Percentiles rank a stretch among this genome's conserved stretches.
Conservation (phyloP, 1,140 invertebrate species). For the Drosophila nikananu region DNA sequence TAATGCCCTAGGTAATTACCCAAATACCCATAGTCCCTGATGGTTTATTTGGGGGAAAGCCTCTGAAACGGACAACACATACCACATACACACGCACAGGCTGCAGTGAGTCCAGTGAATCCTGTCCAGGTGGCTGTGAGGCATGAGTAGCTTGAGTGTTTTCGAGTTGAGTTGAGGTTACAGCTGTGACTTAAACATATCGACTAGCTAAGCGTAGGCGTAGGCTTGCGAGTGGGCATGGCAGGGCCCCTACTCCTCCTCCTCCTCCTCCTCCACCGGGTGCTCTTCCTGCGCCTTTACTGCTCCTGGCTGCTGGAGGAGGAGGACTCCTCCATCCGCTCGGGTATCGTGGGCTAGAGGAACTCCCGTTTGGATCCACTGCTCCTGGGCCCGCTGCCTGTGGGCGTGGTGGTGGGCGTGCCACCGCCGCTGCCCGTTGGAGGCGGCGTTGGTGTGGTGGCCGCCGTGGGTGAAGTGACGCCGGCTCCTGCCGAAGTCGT, state of each 20-base stretch:
- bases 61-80: too few relatives aligned
- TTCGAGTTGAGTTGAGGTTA: conserved; percentile 31
- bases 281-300: neutral
- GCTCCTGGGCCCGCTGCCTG: conserved; percentile 46
- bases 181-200: conserved; percentile 47
- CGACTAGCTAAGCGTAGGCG: conserved; percentile 74
- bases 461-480: conserved; percentile 30
- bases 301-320: conserved; percentile 29
- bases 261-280: neutral
- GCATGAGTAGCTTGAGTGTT: conserved; percentile 20
- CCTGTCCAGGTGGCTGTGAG: neutral
- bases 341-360: conserved; percentile 83
- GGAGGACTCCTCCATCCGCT: conserved; percentile 61
- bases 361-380: conserved; percentile 74
- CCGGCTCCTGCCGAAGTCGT: conserved; percentile 24
- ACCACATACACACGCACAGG: neutral
- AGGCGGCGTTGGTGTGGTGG: conserved; percentile 46
- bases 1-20: neutral
- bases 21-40: neutral
- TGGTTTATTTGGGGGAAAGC: conserved; percentile 17
- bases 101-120: conserved; percentile 3
- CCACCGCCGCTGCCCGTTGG: conserved; percentile 28
- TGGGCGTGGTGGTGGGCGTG: conserved; percentile 56
- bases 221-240: conserved; percentile 49
- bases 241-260: conserved; percentile 16